phyloP scores from a whole-genome alignment of 2,113 vertebrate genomes.

The Gasterosteus nipponicus region DNA sequence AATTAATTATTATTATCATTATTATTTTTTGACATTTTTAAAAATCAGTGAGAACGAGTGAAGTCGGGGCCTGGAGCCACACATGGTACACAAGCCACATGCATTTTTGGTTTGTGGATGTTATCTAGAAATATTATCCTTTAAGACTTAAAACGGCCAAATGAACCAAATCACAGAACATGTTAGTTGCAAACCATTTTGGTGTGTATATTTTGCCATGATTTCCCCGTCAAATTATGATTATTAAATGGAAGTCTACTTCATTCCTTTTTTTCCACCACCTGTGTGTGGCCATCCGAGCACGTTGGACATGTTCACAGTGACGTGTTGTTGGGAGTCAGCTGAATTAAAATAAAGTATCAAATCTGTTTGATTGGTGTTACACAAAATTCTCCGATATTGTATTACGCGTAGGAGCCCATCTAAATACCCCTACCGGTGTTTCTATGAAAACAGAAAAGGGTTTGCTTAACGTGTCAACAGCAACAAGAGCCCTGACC shows the following conservation, averaged over 20 bases:
- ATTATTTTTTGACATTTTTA: neutral
- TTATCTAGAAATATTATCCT: neutral
- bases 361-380: neutral
- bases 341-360: too few species aligned
- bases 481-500: slow-evolving; percentile 9
- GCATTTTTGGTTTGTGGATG: neutral
- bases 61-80: neutral
- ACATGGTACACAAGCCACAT: neutral
- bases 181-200: neutral
- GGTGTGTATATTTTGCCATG: neutral
- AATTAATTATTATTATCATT: too few species aligned
- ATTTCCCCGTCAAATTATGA: neutral
- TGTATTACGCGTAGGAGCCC: neutral
- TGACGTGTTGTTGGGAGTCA: neutral
- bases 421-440: neutral
- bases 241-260: neutral
- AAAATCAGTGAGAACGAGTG: too few species aligned
- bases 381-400: neutral
- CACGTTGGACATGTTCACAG: neutral
- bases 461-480: slow-evolving; percentile 2
- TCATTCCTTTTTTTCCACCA: neutral
- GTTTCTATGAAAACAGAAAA: neutral
- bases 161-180: neutral
- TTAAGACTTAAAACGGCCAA: neutral
- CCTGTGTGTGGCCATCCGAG: neutral